Percentiles rank a stretch among this genome's conserved stretches.
Evolutionary conservation across 1,140 invertebrate genomes (phyloP).

Genomic region (Nephila pilipes): DNA sequence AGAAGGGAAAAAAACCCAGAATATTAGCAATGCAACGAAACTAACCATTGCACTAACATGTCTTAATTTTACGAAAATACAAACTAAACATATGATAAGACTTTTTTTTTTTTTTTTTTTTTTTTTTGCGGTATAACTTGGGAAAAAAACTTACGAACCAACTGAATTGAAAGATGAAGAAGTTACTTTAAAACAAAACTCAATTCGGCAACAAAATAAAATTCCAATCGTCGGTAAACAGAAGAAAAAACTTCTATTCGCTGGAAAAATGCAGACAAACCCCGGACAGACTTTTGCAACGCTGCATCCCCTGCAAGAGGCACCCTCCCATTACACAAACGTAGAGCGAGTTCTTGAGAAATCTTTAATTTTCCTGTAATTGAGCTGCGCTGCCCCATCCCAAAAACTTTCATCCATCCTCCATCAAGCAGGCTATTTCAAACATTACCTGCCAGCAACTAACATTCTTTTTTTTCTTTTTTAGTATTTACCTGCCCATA

Average conservation of each 20-base stretch:
- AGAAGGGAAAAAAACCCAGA: no score
- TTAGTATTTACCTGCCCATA: constrained; percentile 46
- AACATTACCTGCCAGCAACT: neutral
- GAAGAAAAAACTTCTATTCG: neutral
- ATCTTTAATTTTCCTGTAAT: constrained; percentile 47
- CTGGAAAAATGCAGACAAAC: neutral
- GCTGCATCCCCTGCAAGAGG: neutral
- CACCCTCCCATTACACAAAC: neutral
- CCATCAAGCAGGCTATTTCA: neutral
- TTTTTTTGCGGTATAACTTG: no score
- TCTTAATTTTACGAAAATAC: no score
- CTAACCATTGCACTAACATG: no score
- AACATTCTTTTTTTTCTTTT: neutral
- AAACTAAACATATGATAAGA: no score
- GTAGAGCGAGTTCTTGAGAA: constrained; percentile 7
- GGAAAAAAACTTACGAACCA: no score
- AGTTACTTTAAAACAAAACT: no score
- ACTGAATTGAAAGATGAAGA: no score
- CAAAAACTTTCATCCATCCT: constrained; percentile 26
- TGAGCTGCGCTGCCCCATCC: neutral
- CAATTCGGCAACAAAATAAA: no score
- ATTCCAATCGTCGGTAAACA: no score
- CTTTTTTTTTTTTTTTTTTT: no score
- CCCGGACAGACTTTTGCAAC: neutral
- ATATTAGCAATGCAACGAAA: no score